phyloP scores from a whole-genome alignment of 2,113 vertebrate species.

The Gasterosteus nipponicus region DNA sequence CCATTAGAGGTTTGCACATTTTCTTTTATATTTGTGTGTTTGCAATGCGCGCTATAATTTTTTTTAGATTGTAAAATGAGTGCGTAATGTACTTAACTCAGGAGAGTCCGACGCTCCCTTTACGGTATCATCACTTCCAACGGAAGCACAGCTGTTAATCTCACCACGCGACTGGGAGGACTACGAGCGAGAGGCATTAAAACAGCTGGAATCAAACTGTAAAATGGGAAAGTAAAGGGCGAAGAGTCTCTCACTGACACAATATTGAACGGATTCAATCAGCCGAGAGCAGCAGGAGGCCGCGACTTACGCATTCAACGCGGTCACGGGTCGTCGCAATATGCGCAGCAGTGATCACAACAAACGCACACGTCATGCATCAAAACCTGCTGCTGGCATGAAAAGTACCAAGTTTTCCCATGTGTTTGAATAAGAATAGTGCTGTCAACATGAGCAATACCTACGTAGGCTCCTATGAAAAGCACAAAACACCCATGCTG shows the following conservation, averaged over 20 bases:
- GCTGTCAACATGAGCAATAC: slow-evolving; percentile 21
- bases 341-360: slow-evolving; percentile 68
- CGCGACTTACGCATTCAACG: slow-evolving; percentile 38
- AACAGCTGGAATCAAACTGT: slow-evolving; percentile 61
- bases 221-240: slow-evolving; percentile 51
- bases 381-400: slow-evolving; percentile 30
- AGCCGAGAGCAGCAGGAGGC: slow-evolving; percentile 63
- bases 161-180: slow-evolving; percentile 16
- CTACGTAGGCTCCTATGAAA: slow-evolving; percentile 30
- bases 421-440: slow-evolving; percentile 22
- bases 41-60: not conserved
- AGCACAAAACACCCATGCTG: slow-evolving; percentile 10
- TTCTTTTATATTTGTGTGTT: not conserved
- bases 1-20: not conserved
- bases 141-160: slow-evolving; percentile 43
- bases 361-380: slow-evolving; percentile 43
- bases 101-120: not conserved
- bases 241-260: slow-evolving; percentile 52
- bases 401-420: slow-evolving; percentile 20
- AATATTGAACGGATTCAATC: slow-evolving; percentile 69
- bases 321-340: slow-evolving; percentile 55
- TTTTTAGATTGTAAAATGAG: not conserved
- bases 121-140: slow-evolving; percentile 8
- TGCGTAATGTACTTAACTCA: not conserved
- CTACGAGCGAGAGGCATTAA: slow-evolving; percentile 24